A percentile compares a stretch with the other conserved stretches of the same genome.
Evolutionary conservation across 2,888 invertebrate genomes (phyloP).

Genomic region (Tetranychus truncatus): DNA sequence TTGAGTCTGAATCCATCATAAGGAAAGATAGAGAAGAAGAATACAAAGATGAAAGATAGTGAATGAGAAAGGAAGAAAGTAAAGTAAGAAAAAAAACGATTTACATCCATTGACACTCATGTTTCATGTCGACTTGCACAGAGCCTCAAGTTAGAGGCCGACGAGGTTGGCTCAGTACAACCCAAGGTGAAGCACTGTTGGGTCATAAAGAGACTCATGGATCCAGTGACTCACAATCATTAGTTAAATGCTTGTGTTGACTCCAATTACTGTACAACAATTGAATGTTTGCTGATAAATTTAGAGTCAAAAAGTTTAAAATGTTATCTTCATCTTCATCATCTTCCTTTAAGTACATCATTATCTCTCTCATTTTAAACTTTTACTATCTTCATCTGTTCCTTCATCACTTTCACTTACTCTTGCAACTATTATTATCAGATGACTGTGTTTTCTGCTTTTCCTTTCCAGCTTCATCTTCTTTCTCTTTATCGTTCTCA

Average conservation of each 20-base stretch:
- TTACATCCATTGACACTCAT: neutral
- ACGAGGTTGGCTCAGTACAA: too few species aligned
- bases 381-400: neutral
- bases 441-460: neutral
- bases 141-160: too few species aligned
- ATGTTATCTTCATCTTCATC: neutral
- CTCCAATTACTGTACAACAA: too few species aligned
- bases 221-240: too few species aligned
- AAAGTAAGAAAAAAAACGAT: neutral
- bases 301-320: too few species aligned
- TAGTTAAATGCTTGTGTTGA: too few species aligned
- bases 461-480: neutral
- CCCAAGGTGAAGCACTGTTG: too few species aligned
- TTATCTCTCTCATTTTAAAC: neutral
- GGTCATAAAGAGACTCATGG: too few species aligned
- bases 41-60: neutral
- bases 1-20: neutral
- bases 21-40: neutral
- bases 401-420: neutral
- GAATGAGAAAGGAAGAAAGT: neutral
- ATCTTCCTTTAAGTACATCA: neutral
- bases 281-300: too few species aligned
- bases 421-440: neutral
- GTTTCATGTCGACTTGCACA: too few species aligned
- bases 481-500: neutral